phyloP scores from a whole-genome alignment of 2,797 vertebrate genomes.

The Meda fulgida region DNA sequence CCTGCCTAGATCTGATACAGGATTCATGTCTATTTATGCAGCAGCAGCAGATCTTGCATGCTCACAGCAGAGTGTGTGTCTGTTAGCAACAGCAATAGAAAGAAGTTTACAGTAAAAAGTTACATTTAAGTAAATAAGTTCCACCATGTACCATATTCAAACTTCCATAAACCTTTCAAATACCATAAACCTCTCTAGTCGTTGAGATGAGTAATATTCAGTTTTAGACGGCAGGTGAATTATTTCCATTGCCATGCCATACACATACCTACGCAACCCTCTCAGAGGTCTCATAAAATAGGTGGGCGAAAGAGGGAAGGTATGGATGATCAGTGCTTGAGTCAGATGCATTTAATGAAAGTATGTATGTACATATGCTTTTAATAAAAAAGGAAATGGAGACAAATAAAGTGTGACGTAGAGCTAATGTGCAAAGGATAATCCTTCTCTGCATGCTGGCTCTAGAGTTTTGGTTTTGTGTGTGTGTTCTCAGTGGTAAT shows the following conservation, averaged over 20 bases:
- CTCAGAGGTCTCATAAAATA: neutral
- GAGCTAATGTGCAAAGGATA: neutral
- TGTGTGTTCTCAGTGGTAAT: constrained; percentile 18
- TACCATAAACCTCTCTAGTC: neutral
- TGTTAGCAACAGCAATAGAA: neutral
- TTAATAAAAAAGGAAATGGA: neutral
- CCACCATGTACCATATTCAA: neutral
- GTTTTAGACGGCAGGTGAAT: neutral
- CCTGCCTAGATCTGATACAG: too few species aligned
- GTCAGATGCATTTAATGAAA: constrained; percentile 16
- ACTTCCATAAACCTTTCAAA: too few species aligned
- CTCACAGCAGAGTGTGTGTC: too few species aligned
- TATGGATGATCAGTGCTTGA: constrained; percentile 22
- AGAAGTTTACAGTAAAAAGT: neutral
- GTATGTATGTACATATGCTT: neutral
- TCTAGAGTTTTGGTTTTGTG: neutral
- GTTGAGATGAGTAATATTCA: constrained; percentile 8
- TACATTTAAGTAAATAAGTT: neutral
- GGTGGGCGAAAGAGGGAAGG: neutral
- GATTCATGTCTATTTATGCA: too few species aligned
- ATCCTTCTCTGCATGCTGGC: neutral
- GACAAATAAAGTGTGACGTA: neutral
- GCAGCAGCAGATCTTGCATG: too few species aligned
- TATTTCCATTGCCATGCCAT: neutral
- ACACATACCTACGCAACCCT: neutral